Evolutionary conservation across 2,888 invertebrate species (phyloP).

Genomic region (Perizoma affinitatum): DNA sequence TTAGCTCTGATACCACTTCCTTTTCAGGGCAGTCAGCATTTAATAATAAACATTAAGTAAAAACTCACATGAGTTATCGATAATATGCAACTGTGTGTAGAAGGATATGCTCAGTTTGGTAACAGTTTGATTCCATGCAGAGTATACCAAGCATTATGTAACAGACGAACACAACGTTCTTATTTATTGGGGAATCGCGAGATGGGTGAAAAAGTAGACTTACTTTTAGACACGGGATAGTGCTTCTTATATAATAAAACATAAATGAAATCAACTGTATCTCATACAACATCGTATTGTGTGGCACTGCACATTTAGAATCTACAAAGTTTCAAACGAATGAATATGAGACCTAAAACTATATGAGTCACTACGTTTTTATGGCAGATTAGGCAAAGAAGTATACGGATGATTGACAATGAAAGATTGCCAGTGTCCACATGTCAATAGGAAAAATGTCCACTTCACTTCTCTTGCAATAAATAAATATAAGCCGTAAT

Average conservation of each 20-base stretch:
- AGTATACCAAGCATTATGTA: no score
- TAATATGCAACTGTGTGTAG: conserved; percentile 27
- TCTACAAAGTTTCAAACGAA: no score
- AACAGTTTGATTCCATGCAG: conserved; percentile 29
- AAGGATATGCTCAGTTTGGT: conserved; percentile 40
- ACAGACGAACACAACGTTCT: no score
- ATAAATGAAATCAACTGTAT: no score
- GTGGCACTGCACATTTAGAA: not conserved
- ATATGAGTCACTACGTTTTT: no score
- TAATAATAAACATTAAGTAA: conserved; percentile 30
- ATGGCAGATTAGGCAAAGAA: conserved; percentile 12
- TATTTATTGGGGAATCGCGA: no score
- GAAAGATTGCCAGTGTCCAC: conserved; percentile 44
- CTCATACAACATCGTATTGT: no score
- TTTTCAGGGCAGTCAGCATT: conserved; percentile 16
- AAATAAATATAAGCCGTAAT: conserved; percentile 71
- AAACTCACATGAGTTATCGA: conserved; percentile 35
- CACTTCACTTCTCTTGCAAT: conserved; percentile 55
- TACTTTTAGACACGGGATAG: no score
- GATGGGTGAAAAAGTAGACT: no score
- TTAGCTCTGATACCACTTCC: conserved; percentile 15
- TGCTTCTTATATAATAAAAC: no score
- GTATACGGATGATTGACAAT: conserved; percentile 31
- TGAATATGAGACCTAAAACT: no score
- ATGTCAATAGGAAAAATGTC: conserved; percentile 54